phyloP scores from a whole-genome alignment of 2,797 vertebrate genomes.

The Odontamblyopus lacepedii region DNA sequence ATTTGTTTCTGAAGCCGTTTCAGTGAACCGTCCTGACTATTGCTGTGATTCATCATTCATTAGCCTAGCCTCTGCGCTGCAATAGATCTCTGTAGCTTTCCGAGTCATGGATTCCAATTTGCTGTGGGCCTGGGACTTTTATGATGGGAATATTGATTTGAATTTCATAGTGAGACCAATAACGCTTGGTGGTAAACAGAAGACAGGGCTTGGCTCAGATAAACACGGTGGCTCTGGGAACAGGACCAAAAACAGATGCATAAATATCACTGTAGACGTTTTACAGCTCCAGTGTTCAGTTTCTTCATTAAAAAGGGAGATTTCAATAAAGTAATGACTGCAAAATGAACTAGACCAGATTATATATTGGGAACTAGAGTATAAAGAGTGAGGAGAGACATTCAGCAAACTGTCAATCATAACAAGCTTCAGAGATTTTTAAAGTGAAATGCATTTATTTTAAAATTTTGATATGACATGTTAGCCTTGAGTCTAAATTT shows the following conservation, averaged over 20 bases:
- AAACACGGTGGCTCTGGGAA: constrained; percentile 38
- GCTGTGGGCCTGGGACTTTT: constrained; percentile 61
- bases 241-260: constrained; percentile 37
- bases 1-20: constrained; percentile 3
- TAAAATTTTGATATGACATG: too few species aligned
- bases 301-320: neutral
- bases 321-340: neutral
- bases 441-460: too few species aligned
- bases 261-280: constrained; percentile 30
- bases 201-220: constrained; percentile 39
- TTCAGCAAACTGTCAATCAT: neutral
- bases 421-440: too few species aligned
- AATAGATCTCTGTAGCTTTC: constrained; percentile 52
- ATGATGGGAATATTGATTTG: constrained; percentile 68
- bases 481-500: too few species aligned
- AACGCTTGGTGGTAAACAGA: constrained; percentile 48
- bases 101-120: constrained; percentile 58
- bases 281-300: constrained; percentile 36
- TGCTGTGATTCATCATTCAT: constrained; percentile 60
- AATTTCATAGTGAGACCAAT: constrained; percentile 61
- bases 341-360: neutral
- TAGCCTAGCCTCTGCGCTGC: constrained; percentile 38
- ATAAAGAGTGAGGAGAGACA: neutral
- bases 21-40: constrained; percentile 12
- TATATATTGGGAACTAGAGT: neutral